These are phyloP conservation scores for Murina feae DNA, from an alignment of 2,113 vertebrate genomes.

Conservation along the genomic window DNA sequence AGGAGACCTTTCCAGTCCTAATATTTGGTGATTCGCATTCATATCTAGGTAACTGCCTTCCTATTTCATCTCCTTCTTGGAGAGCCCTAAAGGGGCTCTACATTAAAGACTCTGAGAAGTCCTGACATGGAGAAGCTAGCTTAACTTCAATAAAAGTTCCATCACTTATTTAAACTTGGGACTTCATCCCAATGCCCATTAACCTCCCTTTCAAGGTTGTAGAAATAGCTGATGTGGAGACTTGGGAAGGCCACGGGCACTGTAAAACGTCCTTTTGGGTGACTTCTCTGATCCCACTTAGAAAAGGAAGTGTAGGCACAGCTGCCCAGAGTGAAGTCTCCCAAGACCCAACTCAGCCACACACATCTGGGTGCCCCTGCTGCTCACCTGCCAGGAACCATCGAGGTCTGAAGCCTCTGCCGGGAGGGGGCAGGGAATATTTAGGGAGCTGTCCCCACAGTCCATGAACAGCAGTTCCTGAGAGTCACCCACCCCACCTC, in stretches of 20 bases:
- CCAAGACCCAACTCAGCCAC: not conserved
- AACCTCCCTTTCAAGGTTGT: not conserved
- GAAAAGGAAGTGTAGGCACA: not conserved
- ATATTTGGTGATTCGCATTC: not conserved
- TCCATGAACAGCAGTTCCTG: not conserved
- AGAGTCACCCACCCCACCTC: not conserved
- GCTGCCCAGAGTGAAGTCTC: not conserved
- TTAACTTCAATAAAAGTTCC: not conserved
- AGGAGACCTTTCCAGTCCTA: not conserved
- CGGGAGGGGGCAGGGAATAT: not conserved
- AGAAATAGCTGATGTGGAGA: not conserved
- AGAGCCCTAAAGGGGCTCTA: not conserved
- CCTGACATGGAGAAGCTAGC: not conserved
- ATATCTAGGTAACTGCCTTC: not conserved
- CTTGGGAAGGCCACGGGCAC: not conserved
- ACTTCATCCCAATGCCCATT: not conserved
- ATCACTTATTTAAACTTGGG: not conserved
- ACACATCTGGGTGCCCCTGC: accelerated
- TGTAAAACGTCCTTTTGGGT: not conserved
- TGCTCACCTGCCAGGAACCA: not conserved
- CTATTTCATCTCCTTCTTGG: not conserved
- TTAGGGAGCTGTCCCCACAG: not conserved
- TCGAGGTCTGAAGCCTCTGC: not conserved
- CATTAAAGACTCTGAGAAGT: not conserved
- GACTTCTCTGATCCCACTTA: not conserved